Evolutionary conservation across 2,888 invertebrate species (phyloP), one percentile per base, ranked within the genome.

Genomic region (Sinohyriopsis cumingii): DNA sequence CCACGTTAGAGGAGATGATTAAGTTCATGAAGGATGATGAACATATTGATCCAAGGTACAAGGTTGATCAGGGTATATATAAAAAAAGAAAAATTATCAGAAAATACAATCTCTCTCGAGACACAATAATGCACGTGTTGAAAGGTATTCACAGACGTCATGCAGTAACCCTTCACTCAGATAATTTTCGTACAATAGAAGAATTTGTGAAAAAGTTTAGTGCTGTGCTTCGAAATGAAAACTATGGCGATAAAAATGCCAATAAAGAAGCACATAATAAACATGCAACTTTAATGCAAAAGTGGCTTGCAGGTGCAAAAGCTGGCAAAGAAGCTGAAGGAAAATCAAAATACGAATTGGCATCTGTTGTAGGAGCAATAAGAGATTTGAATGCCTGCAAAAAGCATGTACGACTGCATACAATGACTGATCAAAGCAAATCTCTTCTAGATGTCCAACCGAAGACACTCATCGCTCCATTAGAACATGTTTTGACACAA

Each of bases 301-400:
- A 33, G 6, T 7, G 33, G 33, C 9, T 33, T 33, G 33, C 33
- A 33, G 33, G 7, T 7, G 33, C 33, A 33, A 12, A 45, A 24
- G n/a, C 54, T 19, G n/a, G 53, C 25, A 28, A 19, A 57, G 15
- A 24, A 55, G 9, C 56, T 71, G 15, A 70, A 33, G n/a, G 60
- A 67, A 25, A 56, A 66, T 45, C 15, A 3, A 69, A 62, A 24
- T 68, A 66, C 20, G 57, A 65, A 25, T 69, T 73, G 57, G 71
- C 67, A 22, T 67, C 73, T 55, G 67, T 67, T 63, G 78, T 78
- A 18, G 75, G 75, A 12, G 80, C 72, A 5, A 72, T 80, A 18
- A 80, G 78, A 1, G 75, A 77, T 55, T 80, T 78, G 18, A 70
- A 69, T 24, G 65, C 70, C 0, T 80, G 80, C 55, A 71, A 72